Conservation (phyloP, 2,797 vertebrate genomes). For the Rhincodon typus region DNA sequence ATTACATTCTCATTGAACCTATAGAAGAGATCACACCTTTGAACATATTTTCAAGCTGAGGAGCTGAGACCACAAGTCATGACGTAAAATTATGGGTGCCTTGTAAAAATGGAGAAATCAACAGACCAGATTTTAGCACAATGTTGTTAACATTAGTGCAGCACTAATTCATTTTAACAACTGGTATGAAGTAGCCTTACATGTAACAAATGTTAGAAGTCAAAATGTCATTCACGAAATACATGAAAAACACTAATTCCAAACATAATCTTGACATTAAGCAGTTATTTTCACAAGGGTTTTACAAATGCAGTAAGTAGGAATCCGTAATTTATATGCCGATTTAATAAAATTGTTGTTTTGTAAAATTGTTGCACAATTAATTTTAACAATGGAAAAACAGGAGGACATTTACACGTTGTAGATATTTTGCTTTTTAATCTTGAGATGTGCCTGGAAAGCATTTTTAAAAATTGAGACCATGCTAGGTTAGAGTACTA, state of each 20-base stretch:
- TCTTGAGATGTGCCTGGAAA: background rate
- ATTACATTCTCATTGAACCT: background rate
- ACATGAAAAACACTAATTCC: background rate
- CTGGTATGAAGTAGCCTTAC: background rate
- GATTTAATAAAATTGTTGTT: background rate
- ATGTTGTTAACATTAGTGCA: background rate
- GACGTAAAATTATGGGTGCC: background rate
- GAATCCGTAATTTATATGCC: background rate
- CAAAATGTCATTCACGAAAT: background rate
- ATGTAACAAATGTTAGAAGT: background rate
- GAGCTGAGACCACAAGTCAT: background rate
- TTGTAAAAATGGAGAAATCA: background rate
- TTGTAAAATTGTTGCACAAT: background rate
- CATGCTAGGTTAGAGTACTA: no score
- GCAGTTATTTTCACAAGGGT: background rate
- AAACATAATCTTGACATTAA: background rate
- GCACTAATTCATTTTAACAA: background rate
- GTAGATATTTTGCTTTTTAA: background rate
- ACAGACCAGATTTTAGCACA: background rate
- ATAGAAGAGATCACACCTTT: background rate
- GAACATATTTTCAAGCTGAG: background rate
- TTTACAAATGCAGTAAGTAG: background rate
- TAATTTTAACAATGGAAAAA: background rate
- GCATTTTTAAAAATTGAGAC: no score
- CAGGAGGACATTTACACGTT: background rate